These are phyloP conservation scores for Drosophila kikkawai DNA, from an alignment of 1,140 invertebrate genomes.

Conservation along the genomic window DNA sequence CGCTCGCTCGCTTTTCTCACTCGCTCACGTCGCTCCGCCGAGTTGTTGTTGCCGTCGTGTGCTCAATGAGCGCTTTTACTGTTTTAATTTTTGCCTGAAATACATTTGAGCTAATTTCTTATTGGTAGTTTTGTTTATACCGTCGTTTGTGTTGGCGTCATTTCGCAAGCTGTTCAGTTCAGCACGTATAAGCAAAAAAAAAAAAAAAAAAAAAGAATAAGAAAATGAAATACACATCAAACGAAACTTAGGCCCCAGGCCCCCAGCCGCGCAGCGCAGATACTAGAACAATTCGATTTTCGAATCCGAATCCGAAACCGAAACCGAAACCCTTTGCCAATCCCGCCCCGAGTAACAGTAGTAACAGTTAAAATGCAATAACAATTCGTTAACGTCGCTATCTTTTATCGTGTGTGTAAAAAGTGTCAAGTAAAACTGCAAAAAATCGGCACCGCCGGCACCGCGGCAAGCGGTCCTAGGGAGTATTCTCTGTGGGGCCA, in stretches of 20 bases:
- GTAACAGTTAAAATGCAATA: constrained; percentile 16
- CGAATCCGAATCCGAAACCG: constrained; percentile 7
- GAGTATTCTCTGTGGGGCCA: constrained; percentile 16
- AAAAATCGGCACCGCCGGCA: constrained; percentile 4
- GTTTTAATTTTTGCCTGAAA: constrained; percentile 75
- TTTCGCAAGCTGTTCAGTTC: constrained; percentile 65
- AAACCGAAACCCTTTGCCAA: constrained; percentile 4
- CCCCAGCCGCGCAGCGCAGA: constrained; percentile 15
- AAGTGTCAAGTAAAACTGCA: constrained; percentile 19
- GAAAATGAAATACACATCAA: constrained; percentile 21
- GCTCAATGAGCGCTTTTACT: constrained; percentile 66
- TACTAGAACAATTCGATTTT: constrained; percentile 20
- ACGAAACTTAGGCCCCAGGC: constrained; percentile 15
- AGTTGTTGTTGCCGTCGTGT: constrained; percentile 4
- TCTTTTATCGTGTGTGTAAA: constrained; percentile 20
- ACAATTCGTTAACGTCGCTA: constrained; percentile 19
- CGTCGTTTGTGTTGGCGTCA: constrained; percentile 74
- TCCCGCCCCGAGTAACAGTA: constrained; percentile 10
- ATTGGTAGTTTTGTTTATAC: constrained; percentile 75
- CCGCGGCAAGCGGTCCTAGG: constrained; percentile 9
- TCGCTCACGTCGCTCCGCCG: constrained; percentile 5
- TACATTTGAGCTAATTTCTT: constrained; percentile 74
- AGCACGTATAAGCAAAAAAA: constrained; percentile 51
- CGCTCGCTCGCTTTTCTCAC: constrained; percentile 2
- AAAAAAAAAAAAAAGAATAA: neutral